These are phyloP conservation scores for Pseudomyrmex dendroicus DNA, from an alignment of 1,140 invertebrate genomes.

Conservation along the genomic window DNA sequence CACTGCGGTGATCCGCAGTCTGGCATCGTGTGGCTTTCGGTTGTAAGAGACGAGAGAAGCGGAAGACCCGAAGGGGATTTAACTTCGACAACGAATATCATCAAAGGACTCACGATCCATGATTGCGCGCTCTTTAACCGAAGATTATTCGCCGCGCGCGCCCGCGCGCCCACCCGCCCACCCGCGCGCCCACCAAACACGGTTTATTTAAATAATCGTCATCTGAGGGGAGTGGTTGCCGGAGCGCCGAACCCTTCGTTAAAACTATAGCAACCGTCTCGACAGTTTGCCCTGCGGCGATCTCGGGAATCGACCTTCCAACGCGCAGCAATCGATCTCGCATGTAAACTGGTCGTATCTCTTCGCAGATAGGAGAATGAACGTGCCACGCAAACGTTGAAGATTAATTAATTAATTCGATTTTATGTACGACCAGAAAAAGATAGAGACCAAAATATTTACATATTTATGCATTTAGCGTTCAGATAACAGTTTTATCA, in stretches of 20 bases:
- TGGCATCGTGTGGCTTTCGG: conserved; percentile 33
- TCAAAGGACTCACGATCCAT: conserved; percentile 60
- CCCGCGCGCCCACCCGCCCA: too few species aligned
- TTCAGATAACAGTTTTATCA: not conserved
- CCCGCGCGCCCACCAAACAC: conserved; percentile 15
- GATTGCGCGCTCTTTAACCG: conserved; percentile 51
- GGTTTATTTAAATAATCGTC: conserved; percentile 77
- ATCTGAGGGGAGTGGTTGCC: conserved; percentile 60
- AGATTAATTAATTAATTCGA: conserved; percentile 33
- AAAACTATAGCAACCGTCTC: conserved; percentile 77
- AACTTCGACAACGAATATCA: conserved; percentile 71
- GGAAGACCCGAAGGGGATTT: conserved; percentile 52
- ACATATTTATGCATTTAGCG: not conserved
- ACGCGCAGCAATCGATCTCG: conserved; percentile 59
- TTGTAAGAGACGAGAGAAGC: conserved; percentile 59
- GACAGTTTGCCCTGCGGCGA: conserved; percentile 57
- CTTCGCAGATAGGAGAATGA: conserved; percentile 10
- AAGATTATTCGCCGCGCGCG: conserved; percentile 60
- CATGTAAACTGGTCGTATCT: conserved; percentile 28
- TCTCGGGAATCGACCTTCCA: conserved; percentile 21
- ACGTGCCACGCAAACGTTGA: conserved; percentile 19
- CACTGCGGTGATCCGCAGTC: conserved; percentile 42
- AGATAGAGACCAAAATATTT: not conserved
- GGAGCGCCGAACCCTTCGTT: conserved; percentile 72
- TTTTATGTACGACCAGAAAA: not conserved